phyloP scores from a whole-genome alignment of 2,113 vertebrate species.

The Erythrolamprus reginae region DNA sequence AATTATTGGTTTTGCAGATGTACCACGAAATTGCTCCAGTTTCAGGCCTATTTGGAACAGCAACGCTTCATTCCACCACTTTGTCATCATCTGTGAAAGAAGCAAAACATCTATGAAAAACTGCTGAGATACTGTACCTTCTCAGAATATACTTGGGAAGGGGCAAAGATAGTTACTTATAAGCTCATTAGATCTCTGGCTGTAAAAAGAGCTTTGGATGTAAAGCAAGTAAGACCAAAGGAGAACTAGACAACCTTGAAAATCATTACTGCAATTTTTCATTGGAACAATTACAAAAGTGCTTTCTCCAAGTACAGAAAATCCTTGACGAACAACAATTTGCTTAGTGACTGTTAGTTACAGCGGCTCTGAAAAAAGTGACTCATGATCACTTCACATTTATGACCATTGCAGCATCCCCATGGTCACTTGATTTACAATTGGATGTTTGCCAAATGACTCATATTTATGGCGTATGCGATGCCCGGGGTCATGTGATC shows the following conservation, averaged over 20 bases:
- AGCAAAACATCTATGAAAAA: not conserved
- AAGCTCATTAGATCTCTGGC: not conserved
- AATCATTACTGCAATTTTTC: not conserved
- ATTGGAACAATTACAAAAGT: not conserved
- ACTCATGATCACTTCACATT: not conserved
- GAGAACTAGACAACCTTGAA: not conserved
- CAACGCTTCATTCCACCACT: conserved; percentile 67
- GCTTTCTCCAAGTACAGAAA: not conserved
- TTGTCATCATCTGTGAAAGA: conserved; percentile 60
- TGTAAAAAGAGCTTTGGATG: not conserved
- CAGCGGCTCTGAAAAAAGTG: not conserved
- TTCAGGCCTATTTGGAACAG: conserved; percentile 60
- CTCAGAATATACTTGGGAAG: not conserved
- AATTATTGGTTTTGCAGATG: conserved; percentile 57
- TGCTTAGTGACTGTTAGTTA: not conserved
- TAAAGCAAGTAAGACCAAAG: not conserved
- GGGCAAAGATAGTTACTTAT: not conserved
- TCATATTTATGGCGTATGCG: too few relatives aligned
- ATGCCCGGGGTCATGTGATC: too few relatives aligned
- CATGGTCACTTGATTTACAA: too few relatives aligned
- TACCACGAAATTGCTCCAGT: conserved; percentile 55
- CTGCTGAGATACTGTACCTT: not conserved
- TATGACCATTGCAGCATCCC: not conserved
- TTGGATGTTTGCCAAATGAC: too few relatives aligned
- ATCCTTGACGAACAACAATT: not conserved